Evolutionary conservation across 2,888 invertebrate species (phyloP), one percentile per base, ranked within the genome.

Genomic region (Eubasilissa splendida): DNA sequence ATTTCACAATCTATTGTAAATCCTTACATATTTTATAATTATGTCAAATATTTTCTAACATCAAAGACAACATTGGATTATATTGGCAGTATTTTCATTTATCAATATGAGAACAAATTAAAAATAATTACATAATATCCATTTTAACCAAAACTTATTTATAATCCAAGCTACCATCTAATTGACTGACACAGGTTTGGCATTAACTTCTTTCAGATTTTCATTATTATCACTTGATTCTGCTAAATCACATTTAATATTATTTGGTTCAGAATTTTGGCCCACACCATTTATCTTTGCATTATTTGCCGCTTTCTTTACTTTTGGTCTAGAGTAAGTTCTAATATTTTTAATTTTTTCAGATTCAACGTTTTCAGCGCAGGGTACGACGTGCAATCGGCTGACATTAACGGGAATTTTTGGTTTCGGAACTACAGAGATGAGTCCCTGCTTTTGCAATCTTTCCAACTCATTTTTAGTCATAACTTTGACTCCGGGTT

Each of bases 391-490:
- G 58, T n/a, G 58, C 58, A 58, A n/a, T 4, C 12, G 42, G 14
- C 50, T 68, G 5, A n/a, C 52, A 5, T 68, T 68, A 42, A 14
- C 8, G 2, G 56, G 71, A 33, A 56, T n/a, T 8, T 73, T 73
- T 22, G 71, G 54, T 73, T 73, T 73, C 12, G 80, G 83, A 60
- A 76, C 63, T 11, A 81, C n/a, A 14, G 75, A 68, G 31, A 82
- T 71, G 22, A 82, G 75, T 1, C 82, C 82, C 54, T 82, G 74
- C 14, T 65, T 75, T 65, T 80, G 70, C 42, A 82, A 42, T 70
- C 71, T 78, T 42, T 80, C 71, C n/a, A 82, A 60, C 52, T 82
- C 80, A 58, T 60, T 60, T 60, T 80, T 80, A 5, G 79, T 71
- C 14, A 80, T n/a, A 14, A 76, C 63, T 76, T 82, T 75, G 4